Base-by-base conservation (phyloP, 1,140 invertebrate species). In the Lordiphosa stackelbergi region DNA sequence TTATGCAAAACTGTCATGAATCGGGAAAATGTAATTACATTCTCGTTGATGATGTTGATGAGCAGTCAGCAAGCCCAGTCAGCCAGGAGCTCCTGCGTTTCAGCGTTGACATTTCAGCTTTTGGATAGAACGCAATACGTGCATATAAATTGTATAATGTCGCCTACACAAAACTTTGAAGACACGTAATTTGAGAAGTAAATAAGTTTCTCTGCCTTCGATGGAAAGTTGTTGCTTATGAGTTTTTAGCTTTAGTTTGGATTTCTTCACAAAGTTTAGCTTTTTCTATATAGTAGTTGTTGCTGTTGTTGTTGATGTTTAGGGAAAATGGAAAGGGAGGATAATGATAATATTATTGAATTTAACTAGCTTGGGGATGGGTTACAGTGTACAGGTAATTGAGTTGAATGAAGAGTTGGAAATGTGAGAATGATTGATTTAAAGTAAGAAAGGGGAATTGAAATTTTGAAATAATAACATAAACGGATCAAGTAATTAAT, bases 11-110 rank as follows among this genome's bases (percentile, higher is more conserved):
- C 46, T 65, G 61, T 79, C 73, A 78, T 78, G 71, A 79, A 68
- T 56, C 43, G 43, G 43, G 75, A 63, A 77, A 79, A 79, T 75
- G 77, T 79, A 81, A 81, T 81, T 81, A 81, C 75, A 83, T 83
- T 81, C 81, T 75, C 72, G 63, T 63, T 77, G 81, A 71, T 79
- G 66, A 74, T 79, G 74, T 68, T 77, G 22, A 9, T 45, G 42
- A 45, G 42, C n/a, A 24, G 43, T 24, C 11, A 28, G 31, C 11
- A 7, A 24, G 43, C 24, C 11, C 11, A 24, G 43, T 11, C 7
- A 46, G 43, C 28, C 31, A 13, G 43, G 28, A 31, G 24, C 43
- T 8, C 2, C 28, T 31, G 28, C 28, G 28, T 31, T 31, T 31
- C 24, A 46, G 43, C 11, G 43, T 9, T 43, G 66, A 57, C 53